Base-by-base conservation (phyloP, 2,797 vertebrate species). In the Fistularia tabacaria region DNA sequence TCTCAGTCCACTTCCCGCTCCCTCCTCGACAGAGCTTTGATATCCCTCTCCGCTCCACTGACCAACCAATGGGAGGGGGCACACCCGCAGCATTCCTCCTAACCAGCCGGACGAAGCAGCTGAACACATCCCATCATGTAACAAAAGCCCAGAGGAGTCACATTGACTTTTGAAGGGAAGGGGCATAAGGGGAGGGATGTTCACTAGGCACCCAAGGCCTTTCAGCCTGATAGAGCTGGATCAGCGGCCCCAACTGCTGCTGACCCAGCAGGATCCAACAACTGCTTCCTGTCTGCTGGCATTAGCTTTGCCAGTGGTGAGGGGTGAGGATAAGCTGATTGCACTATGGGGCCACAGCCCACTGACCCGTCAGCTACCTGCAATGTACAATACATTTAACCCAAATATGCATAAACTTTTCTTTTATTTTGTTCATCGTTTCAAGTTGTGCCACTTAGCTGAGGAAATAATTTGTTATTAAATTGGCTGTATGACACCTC, bases 31-130 rank as follows among this genome's bases (percentile, higher is more conserved):
- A 75, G 88, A 81, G 83, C 83, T 86, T 89, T 90, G 87, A 90
- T 85, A 88, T 88, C 76, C 85, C 88, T 88, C 90, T 86, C 84
- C 90, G 92, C 92, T 94, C 87, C 89, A 88, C 76, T 58, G 82
- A 83, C 89, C 91, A 80, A 84, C 86, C 88, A 88, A 91, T 81
- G 85, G 82, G 85, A 81, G 89, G 87, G 84, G 79, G 77, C 52
- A 81, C 84, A 88, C 89, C 82, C 71, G 73, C 85, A 92, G 90
- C 92, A 94, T 95, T 95, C 93, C 93, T 90, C 71, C 74, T 89
- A 92, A 91, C 77, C 89, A 92, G 69, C 87, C 86, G 83, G 73
- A 92, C 57, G 87, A 89, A 92, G 92, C 87, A 81, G 73, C 73
- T 80, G 79, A 84, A 77, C 77, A 79, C 85, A 91, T 76, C 85